These are phyloP conservation scores for Drosophila neutralis DNA, from an alignment of 2,888 invertebrate genomes.

Conservation along the genomic window DNA sequence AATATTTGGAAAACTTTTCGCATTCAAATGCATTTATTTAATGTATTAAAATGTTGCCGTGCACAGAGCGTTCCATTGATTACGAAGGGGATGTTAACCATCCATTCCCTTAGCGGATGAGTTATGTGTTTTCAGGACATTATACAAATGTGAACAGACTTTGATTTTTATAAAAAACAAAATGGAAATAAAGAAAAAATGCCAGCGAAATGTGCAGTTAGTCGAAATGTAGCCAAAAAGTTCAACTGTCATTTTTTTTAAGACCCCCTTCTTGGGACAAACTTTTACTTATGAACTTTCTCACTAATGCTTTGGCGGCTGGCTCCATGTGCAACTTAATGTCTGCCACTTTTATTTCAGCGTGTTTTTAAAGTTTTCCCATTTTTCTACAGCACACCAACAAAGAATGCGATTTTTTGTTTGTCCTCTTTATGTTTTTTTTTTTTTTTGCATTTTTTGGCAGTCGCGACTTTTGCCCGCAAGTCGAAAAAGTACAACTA, in stretches of 20 bases:
- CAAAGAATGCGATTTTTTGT: constrained; percentile 57
- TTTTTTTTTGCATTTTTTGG: background rate
- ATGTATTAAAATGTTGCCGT: constrained; percentile 71
- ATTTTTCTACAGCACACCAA: constrained; percentile 61
- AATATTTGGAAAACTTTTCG: constrained; percentile 65
- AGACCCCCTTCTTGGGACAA: constrained; percentile 30
- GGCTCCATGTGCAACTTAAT: constrained; percentile 64
- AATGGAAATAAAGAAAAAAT: background rate
- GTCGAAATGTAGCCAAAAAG: constrained; percentile 55
- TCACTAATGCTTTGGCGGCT: constrained; percentile 52
- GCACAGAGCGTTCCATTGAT: constrained; percentile 38
- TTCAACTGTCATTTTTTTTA: constrained; percentile 73
- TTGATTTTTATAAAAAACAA: constrained; percentile 52
- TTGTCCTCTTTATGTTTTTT: constrained; percentile 17
- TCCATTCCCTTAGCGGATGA: constrained; percentile 28
- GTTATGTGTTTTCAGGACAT: constrained; percentile 53
- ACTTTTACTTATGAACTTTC: constrained; percentile 75
- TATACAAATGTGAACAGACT: constrained; percentile 65
- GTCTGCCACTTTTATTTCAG: constrained; percentile 66
- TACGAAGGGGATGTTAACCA: constrained; percentile 4
- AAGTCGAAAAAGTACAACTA: constrained; percentile 19
- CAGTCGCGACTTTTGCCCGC: constrained; percentile 50
- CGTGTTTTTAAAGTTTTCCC: constrained; percentile 74
- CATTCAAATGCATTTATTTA: constrained; percentile 73
- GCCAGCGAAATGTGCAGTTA: constrained; percentile 45